phyloP scores from a whole-genome alignment of 2,888 invertebrate species.

The Lamproptera curius region DNA sequence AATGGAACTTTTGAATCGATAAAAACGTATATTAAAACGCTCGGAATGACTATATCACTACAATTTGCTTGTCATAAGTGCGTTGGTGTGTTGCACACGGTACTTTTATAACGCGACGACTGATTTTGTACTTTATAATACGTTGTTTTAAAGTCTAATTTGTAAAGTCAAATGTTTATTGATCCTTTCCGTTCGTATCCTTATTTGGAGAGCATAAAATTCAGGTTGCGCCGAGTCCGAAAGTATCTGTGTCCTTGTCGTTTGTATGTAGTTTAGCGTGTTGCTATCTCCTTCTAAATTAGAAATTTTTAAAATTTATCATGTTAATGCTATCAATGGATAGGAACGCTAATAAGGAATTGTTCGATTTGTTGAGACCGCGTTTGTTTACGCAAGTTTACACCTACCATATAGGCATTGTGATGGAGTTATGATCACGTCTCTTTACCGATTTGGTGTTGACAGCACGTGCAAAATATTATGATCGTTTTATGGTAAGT shows the following conservation, averaged over 20 bases:
- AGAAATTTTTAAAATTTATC: conserved; percentile 30
- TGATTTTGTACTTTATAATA: conserved; percentile 29
- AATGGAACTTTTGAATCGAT: conserved; percentile 37
- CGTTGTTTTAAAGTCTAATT: conserved; percentile 19
- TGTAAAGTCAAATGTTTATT: conserved; percentile 27
- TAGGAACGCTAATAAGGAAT: conserved; percentile 13
- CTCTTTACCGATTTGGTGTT: background rate
- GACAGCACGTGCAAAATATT: background rate
- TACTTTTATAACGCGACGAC: conserved; percentile 34
- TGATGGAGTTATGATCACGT: background rate
- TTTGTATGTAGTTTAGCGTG: conserved; percentile 22
- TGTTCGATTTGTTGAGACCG: conserved; percentile 11
- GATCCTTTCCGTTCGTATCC: conserved; percentile 47
- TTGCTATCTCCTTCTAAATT: conserved; percentile 27
- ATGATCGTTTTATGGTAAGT: no score
- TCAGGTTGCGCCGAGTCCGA: conserved; percentile 50
- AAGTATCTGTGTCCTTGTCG: conserved; percentile 35
- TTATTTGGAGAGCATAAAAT: conserved; percentile 56
- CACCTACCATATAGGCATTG: background rate
- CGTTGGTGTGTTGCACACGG: conserved; percentile 57
- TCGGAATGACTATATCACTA: conserved; percentile 49
- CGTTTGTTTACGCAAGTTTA: conserved; percentile 9
- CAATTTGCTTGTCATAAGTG: conserved; percentile 52
- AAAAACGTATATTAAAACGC: conserved; percentile 38
- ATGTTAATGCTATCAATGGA: conserved; percentile 16